Evolutionary conservation across 2,888 invertebrate genomes (phyloP).

Genomic region (Tuta absoluta): DNA sequence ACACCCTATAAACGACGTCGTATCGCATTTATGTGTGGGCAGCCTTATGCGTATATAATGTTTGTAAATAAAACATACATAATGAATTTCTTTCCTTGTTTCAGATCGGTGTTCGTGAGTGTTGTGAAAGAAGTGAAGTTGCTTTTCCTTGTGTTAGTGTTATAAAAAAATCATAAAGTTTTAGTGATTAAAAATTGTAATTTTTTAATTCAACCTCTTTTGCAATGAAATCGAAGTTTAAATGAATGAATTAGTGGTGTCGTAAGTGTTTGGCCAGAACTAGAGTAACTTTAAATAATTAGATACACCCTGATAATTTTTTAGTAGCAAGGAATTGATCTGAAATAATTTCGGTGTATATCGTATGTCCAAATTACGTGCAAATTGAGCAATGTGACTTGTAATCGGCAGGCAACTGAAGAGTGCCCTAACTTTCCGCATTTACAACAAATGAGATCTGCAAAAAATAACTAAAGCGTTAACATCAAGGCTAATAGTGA

Average conservation of each 20-base stretch:
- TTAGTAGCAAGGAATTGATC: too few relatives aligned
- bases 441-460: too few relatives aligned
- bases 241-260: not conserved
- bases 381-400: too few relatives aligned
- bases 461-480: too few relatives aligned
- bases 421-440: too few relatives aligned
- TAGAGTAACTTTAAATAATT: not conserved
- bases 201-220: constrained; percentile 5
- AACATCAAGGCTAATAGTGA: too few relatives aligned
- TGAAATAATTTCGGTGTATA: too few relatives aligned
- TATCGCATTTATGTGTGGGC: too few relatives aligned
- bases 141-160: not conserved
- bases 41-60: not conserved
- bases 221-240: not conserved
- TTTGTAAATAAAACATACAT: not conserved
- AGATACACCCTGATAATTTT: not conserved
- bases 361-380: too few relatives aligned
- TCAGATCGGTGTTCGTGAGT: constrained; percentile 15
- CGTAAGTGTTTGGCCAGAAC: not conserved
- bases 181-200: not conserved
- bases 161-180: not conserved
- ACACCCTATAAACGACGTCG: too few relatives aligned
- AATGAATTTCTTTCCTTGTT: not conserved
- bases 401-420: too few relatives aligned
- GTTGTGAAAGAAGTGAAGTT: not conserved